Base-by-base conservation (phyloP, 2,113 vertebrate genomes). In the Struthio camelus region DNA sequence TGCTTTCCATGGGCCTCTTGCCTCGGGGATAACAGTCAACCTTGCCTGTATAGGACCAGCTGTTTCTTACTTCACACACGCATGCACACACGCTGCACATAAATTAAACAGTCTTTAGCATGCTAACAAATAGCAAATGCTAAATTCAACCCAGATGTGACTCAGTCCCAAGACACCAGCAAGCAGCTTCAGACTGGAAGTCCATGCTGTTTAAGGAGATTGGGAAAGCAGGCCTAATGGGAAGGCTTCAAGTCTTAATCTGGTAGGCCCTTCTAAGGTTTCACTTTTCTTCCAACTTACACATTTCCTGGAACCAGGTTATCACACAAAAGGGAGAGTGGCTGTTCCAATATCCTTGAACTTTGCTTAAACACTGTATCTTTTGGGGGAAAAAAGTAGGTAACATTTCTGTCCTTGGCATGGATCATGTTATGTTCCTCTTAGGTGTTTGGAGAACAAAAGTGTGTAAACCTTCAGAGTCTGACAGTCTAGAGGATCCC, bases 81-180 rank as follows among this genome's bases (percentile, higher is more conserved):
- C 53, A 82, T n/a, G 58, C 16, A 73, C n/a, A 58, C 65, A 70
- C 16, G 65, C 80, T 90, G 80, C 11, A 36, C 71, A 73, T 90
- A 93, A 87, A 94, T 89, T 89, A 84, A 78, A 85, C 46, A 77
- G 51, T 32, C 48, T 91, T 88, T 40, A 90, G 82, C 79, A 27
- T 2, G 1, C 79, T 89, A 93, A 84, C n/a, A 87, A 94, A 95
- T 7, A 93, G 77, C 13, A 93, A 94, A 90, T 71, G 38, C 51
- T 90, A 90, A 95, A 97, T 87, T 92, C 83, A 93, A 90, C 75
- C 80, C 95, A 95, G 91, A 96, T 93, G 85, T 61, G 70, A 87
- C 42, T 51, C 34, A 23, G 8, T 90, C 46, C 44, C 75, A 59
- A 34, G 50, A 82, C 27, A 87, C 11, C 23, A 83, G 48, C 32